These are phyloP conservation scores for Zaprionus ghesquierei DNA, from an alignment of 1,140 invertebrate species.

Conservation along the genomic window DNA sequence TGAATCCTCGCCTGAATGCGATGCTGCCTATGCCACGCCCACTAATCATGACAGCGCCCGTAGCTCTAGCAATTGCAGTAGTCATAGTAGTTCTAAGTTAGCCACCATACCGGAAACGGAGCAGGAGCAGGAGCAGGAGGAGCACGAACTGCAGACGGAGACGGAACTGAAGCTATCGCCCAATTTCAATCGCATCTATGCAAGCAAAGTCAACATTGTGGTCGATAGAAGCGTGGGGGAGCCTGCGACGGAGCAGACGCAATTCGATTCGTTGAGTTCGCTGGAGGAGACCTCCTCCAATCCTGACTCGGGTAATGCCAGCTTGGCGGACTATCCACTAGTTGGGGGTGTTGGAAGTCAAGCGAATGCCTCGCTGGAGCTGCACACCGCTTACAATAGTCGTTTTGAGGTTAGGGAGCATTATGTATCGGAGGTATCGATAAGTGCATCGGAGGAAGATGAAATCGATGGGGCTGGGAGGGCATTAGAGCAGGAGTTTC, in stretches of 20 bases:
- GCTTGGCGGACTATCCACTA: conserved; percentile 72
- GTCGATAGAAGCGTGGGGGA: conserved; percentile 44
- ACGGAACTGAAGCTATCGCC: conserved; percentile 62
- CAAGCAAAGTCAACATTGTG: conserved; percentile 69
- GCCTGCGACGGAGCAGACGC: conserved; percentile 18
- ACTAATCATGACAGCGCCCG: conserved; percentile 52
- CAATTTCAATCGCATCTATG: conserved; percentile 77
- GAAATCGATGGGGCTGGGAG: conserved; percentile 12
- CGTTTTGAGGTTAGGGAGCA: conserved; percentile 69
- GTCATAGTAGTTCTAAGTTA: conserved; percentile 77
- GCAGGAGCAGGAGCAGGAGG: conserved; percentile 35
- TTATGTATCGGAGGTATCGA: conserved; percentile 64
- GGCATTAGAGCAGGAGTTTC: conserved; percentile 46
- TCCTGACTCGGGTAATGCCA: conserved; percentile 79
- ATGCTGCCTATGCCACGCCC: conserved; percentile 46
- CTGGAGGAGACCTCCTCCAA: conserved; percentile 76
- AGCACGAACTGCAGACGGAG: background rate
- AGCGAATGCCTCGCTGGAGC: conserved; percentile 60
- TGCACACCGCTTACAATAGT: conserved; percentile 61
- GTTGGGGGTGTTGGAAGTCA: background rate
- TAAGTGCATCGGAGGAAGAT: conserved; percentile 45
- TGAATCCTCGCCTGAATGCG: conserved; percentile 1
- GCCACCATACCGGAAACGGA: conserved; percentile 74
- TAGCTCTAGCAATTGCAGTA: conserved; percentile 65
- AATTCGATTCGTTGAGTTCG: conserved; percentile 73